Evolutionary conservation across 2,113 vertebrate genomes (phyloP), one percentile per base, ranked within the genome.

Genomic region (Pseudorasbora parva): DNA sequence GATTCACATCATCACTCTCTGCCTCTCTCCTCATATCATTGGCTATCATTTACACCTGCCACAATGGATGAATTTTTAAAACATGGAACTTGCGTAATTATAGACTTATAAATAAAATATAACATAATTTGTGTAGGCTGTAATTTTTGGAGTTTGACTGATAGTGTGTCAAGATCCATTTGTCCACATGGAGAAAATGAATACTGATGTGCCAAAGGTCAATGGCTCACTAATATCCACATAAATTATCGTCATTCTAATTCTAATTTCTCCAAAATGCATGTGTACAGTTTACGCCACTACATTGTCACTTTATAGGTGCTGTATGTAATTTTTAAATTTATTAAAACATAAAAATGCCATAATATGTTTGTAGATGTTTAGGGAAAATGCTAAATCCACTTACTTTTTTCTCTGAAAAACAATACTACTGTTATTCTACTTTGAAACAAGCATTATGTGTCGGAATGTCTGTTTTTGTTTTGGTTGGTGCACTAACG

Each of bases 71-170:
- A 91, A 92, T 90, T 91, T 92, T 92, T 89, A 89, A 88, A 89
- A 66, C 56, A 86, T 82, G 86, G 71, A 90, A 89, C 87, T 9
- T 69, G 8, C 14, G 30, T 68, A 91, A 93, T 94, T 89, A 90
- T 83, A 91, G 87, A 77, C 45, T 82, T 72, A 91, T 92, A 89
- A 93, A 92, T 83, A 90, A 93, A 89, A 90, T 87, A 92, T 83
- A n/a, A 30, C 79, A 64, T 88, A 37, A 89, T 91, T 90, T 89
- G 87, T 87, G 88, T 89, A 74, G 85, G 88, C 81, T 87, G 89
- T 86, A 87, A 91, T 92, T 91, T 88, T 86, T n/a, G 41, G 27
- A 30, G 30, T 30, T 75, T 33, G n/a, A 41, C 79, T 54, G 60
- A 69, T 47, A 68, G 77, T 6, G 33, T 21, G 12, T 56, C 30